Evolutionary conservation across 1,140 invertebrate genomes (phyloP).

Genomic region (Drosophila willistoni): DNA sequence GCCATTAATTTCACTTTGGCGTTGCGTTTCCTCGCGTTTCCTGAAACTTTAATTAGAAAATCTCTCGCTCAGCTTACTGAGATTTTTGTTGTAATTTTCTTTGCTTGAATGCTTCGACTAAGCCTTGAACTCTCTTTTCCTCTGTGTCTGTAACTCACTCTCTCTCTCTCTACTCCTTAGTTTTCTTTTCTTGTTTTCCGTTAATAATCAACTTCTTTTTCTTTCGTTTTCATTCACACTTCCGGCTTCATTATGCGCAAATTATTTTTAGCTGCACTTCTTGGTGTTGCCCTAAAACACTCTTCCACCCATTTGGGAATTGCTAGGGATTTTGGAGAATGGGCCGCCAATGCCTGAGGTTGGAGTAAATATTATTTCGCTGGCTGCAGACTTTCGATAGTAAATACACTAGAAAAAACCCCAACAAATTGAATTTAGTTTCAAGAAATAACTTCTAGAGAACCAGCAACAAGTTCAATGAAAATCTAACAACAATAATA

Average conservation of each 20-base stretch:
- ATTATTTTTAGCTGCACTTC: constrained; percentile 79
- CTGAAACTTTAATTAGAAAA: constrained; percentile 80
- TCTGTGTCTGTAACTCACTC: neutral
- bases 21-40: constrained; percentile 49
- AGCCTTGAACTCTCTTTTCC: constrained; percentile 14
- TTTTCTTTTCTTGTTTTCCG: constrained; percentile 37
- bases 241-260: constrained; percentile 79
- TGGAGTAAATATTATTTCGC: constrained; percentile 50
- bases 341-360: constrained; percentile 10
- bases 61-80: constrained; percentile 38
- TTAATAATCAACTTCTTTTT: constrained; percentile 77
- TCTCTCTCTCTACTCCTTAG: neutral
- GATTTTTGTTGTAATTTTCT: constrained; percentile 76
- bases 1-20: constrained; percentile 80
- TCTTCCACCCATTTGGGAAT: constrained; percentile 1
- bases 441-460: too few species aligned
- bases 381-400: constrained; percentile 40
- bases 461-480: too few species aligned
- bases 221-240: constrained; percentile 75
- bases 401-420: constrained; percentile 25
- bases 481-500: too few species aligned
- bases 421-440: neutral
- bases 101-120: constrained; percentile 51
- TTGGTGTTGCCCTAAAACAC: constrained; percentile 13
- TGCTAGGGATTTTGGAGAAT: neutral